phyloP scores from a whole-genome alignment of 53 echinoderm and acorn worm species.

The Patiria pectinifera region DNA sequence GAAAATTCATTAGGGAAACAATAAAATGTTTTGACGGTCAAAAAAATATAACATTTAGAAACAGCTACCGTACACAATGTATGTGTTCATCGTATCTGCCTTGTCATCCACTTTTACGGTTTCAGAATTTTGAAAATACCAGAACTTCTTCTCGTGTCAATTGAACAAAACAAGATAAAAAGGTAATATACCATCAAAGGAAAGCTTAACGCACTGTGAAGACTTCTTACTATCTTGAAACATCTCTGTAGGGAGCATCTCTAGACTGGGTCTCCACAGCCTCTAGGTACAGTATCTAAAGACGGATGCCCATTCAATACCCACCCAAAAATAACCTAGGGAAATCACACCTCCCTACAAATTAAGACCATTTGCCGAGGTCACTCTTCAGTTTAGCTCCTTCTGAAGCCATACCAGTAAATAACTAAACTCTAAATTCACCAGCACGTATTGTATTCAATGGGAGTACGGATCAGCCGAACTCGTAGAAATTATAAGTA shows the following conservation, averaged over 20 bases:
- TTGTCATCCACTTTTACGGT: too few species aligned
- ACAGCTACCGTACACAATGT: too few species aligned
- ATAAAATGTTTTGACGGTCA: too few species aligned
- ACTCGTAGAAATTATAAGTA: conserved; percentile 48
- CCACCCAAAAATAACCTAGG: conserved; percentile 1
- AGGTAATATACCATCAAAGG: background rate
- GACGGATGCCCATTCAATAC: background rate
- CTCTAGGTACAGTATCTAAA: background rate
- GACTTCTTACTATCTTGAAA: background rate
- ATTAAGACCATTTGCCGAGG: conserved; percentile 11
- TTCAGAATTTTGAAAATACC: too few species aligned
- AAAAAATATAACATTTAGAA: too few species aligned
- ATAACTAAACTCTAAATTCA: conserved; percentile 30
- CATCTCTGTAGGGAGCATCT: background rate
- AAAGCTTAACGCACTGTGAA: background rate
- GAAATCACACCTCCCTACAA: conserved; percentile 25
- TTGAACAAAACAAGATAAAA: background rate
- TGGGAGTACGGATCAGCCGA: conserved; percentile 36
- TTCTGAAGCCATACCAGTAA: conserved; percentile 9
- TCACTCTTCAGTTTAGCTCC: conserved; percentile 17
- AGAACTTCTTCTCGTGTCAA: background rate
- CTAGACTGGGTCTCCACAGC: background rate
- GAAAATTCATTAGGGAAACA: too few species aligned
- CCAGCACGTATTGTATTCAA: conserved; percentile 14
- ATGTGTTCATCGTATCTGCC: too few species aligned